These are phyloP conservation scores for Drosophila mimica DNA, from an alignment of 2,888 invertebrate species.

Conservation along the genomic window DNA sequence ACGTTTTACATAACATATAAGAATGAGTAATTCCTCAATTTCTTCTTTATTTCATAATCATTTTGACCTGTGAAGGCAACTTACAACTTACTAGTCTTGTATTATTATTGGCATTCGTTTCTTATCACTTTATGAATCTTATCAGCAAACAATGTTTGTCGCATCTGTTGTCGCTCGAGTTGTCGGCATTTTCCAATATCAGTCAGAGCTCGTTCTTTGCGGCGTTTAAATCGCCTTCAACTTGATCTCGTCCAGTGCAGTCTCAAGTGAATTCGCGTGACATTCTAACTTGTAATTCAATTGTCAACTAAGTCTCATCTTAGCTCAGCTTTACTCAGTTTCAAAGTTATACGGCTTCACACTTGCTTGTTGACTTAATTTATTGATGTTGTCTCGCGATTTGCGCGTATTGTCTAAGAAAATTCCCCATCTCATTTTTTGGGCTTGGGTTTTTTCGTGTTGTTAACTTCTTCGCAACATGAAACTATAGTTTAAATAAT, in stretches of 20 bases:
- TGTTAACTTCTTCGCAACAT: constrained; percentile 1
- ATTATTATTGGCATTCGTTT: constrained; percentile 24
- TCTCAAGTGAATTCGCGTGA: constrained; percentile 28
- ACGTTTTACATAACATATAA: neutral
- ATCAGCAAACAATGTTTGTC: constrained; percentile 29
- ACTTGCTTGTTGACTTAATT: constrained; percentile 30
- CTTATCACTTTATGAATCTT: constrained; percentile 48
- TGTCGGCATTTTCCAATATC: constrained; percentile 21
- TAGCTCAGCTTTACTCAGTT: neutral
- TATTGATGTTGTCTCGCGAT: constrained; percentile 28
- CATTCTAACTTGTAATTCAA: constrained; percentile 26
- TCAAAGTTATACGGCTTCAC: constrained; percentile 37
- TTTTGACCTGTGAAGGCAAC: constrained; percentile 18
- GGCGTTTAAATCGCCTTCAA: constrained; percentile 38
- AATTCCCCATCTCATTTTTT: constrained; percentile 17
- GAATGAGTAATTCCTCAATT: neutral
- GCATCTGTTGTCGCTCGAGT: neutral
- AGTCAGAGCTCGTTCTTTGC: constrained; percentile 36
- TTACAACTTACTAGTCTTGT: constrained; percentile 3
- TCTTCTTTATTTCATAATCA: neutral
- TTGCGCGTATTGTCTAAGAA: constrained; percentile 9
- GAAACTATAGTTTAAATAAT: constrained; percentile 34
- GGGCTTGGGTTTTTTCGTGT: constrained; percentile 6
- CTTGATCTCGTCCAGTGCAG: constrained; percentile 48
- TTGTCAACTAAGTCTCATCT: constrained; percentile 10